Evolutionary conservation across 2,797 vertebrate genomes (phyloP).

Genomic region (Anableps anableps): DNA sequence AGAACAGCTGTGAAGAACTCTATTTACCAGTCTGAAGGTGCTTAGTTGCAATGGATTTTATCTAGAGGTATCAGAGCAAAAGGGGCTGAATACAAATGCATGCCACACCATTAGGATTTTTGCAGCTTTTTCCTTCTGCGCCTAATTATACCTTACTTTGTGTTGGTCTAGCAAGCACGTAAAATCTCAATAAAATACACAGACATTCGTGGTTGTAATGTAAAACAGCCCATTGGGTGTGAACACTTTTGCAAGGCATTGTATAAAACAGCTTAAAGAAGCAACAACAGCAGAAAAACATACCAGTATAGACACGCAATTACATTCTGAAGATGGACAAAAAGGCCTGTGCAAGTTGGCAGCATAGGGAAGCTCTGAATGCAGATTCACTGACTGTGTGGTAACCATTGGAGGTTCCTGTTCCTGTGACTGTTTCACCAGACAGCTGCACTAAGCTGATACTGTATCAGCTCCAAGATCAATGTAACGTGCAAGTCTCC

Average conservation of each 20-base stretch:
- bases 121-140: background rate
- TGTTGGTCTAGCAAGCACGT: background rate
- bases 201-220: background rate
- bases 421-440: constrained; percentile 55
- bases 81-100: background rate
- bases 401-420: constrained; percentile 64
- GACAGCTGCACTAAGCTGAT: constrained; percentile 71
- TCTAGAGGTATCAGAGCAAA: background rate
- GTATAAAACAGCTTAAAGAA: background rate
- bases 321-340: background rate
- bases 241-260: background rate
- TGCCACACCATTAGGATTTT: background rate
- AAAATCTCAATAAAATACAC: background rate
- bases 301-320: background rate
- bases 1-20: background rate
- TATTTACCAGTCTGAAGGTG: background rate
- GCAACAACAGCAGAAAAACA: background rate
- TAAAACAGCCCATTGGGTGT: background rate
- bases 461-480: constrained; percentile 68
- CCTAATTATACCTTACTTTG: background rate
- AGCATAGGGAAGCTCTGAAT: constrained; percentile 60
- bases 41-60: background rate
- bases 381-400: constrained; percentile 72
- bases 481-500: constrained; percentile 27
- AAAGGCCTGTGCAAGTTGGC: background rate